phyloP scores from a whole-genome alignment of 2,888 invertebrate genomes.

The Athalia circularis region DNA sequence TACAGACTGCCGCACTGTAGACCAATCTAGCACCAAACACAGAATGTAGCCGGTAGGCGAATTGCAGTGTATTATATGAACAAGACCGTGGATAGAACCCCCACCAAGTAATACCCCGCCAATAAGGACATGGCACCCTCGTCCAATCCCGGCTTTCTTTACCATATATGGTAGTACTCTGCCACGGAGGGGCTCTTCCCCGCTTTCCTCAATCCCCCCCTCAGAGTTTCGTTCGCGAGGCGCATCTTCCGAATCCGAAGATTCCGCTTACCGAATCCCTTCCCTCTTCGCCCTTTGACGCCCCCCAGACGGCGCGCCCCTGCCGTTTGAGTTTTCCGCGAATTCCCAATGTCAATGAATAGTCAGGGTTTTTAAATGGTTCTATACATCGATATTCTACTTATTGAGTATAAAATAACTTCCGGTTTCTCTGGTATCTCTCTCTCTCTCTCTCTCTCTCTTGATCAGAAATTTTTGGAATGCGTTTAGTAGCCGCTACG shows the following conservation, averaged over 20 bases:
- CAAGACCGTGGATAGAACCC: constrained; percentile 61
- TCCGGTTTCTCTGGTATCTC: no score
- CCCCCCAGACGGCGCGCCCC: constrained; percentile 48
- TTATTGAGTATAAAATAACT: neutral
- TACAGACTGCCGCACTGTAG: constrained; percentile 59
- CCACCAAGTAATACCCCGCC: constrained; percentile 63
- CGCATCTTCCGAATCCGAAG: constrained; percentile 48
- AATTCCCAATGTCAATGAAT: constrained; percentile 54
- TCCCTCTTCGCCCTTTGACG: constrained; percentile 32
- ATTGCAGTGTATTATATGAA: constrained; percentile 70
- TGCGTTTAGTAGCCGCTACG: no score
- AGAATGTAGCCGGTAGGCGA: constrained; percentile 69
- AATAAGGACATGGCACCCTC: constrained; percentile 72
- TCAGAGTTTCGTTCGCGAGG: constrained; percentile 13
- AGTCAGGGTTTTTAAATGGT: neutral
- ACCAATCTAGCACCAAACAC: constrained; percentile 69
- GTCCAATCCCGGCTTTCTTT: constrained; percentile 83
- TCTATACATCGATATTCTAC: neutral
- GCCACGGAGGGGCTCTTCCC: constrained; percentile 76
- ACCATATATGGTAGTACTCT: constrained; percentile 88
- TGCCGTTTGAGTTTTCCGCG: constrained; percentile 34
- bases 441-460: no score
- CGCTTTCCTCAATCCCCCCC: constrained; percentile 62
- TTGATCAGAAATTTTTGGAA: no score
- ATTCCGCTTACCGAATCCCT: constrained; percentile 39